These are phyloP conservation scores for Hermodice carunculata DNA, from an alignment of 2,888 invertebrate genomes.

Conservation along the genomic window DNA sequence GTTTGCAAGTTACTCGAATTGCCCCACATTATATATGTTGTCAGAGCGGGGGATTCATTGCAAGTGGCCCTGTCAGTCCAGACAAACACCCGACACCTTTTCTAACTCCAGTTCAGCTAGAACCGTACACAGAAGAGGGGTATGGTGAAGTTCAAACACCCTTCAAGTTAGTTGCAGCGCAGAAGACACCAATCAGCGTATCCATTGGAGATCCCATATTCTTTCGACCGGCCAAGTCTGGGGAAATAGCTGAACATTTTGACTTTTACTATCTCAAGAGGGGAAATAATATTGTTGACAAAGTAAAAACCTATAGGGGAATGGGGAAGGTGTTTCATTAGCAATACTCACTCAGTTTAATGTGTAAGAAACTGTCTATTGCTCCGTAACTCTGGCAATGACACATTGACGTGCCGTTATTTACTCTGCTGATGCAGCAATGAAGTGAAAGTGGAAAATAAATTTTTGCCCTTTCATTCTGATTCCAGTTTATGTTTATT, in stretches of 20 bases:
- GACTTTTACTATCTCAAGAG: not conserved
- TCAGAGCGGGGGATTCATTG: slow-evolving; percentile 21
- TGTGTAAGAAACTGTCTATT: too few relatives aligned
- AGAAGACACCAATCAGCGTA: too few relatives aligned
- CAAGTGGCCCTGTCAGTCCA: not conserved
- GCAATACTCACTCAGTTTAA: too few relatives aligned
- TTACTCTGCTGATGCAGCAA: too few relatives aligned
- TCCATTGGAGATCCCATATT: slow-evolving; percentile 13
- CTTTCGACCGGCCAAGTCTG: slow-evolving; percentile 16
- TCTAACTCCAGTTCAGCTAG: not conserved
- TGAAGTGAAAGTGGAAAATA: too few relatives aligned
- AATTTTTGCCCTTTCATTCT: too few relatives aligned
- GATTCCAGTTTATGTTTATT: too few relatives aligned
- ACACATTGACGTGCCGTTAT: too few relatives aligned
- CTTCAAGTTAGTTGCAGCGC: not conserved
- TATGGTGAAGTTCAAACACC: slow-evolving; percentile 20
- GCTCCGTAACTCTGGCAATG: too few relatives aligned
- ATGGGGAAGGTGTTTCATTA: not conserved
- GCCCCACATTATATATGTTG: not conserved
- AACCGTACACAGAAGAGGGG: slow-evolving; percentile 2
- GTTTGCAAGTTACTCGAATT: slow-evolving; percentile 10
- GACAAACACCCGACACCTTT: slow-evolving; percentile 11
- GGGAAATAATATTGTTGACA: not conserved
- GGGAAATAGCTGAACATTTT: slow-evolving; percentile 20
- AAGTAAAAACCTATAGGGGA: slow-evolving; percentile 9